phyloP scores from a whole-genome alignment of 2,888 invertebrate species.

The Atherix ibis region DNA sequence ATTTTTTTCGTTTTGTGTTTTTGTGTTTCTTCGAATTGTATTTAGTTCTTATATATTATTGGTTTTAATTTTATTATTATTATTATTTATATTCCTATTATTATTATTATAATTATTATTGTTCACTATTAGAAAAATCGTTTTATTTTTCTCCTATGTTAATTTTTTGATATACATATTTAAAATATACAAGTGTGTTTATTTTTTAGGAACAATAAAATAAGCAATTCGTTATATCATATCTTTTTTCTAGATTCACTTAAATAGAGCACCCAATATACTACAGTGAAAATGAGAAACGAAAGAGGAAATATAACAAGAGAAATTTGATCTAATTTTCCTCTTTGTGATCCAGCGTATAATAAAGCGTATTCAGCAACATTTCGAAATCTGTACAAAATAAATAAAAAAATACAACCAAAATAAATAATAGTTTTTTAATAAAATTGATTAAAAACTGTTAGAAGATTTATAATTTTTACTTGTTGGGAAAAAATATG shows the following conservation, averaged over 20 bases:
- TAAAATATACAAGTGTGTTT: too few relatives aligned
- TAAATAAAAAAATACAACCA: neutral
- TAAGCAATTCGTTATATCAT: conserved; percentile 17
- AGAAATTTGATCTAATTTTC: conserved; percentile 41
- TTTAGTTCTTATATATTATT: too few relatives aligned
- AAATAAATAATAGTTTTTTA: too few relatives aligned
- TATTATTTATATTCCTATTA: too few relatives aligned
- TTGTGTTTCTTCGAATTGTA: too few relatives aligned
- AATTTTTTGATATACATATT: too few relatives aligned
- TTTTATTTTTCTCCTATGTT: too few relatives aligned
- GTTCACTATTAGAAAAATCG: too few relatives aligned
- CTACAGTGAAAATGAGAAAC: conserved; percentile 40
- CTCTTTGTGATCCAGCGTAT: conserved; percentile 46
- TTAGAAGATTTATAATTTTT: neutral
- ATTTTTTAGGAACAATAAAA: too few relatives aligned
- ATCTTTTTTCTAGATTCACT: conserved; percentile 34
- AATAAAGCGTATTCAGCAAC: conserved; percentile 39
- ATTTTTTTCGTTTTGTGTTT: too few relatives aligned
- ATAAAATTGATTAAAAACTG: neutral
- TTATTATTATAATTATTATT: too few relatives aligned
- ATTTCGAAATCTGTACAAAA: conserved; percentile 26
- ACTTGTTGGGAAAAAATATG: neutral
- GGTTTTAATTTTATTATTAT: too few relatives aligned
- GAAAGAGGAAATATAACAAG: conserved; percentile 43
- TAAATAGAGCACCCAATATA: conserved; percentile 46